phyloP scores from a whole-genome alignment of 2,888 invertebrate species.

The Hypolimnas misippus region DNA sequence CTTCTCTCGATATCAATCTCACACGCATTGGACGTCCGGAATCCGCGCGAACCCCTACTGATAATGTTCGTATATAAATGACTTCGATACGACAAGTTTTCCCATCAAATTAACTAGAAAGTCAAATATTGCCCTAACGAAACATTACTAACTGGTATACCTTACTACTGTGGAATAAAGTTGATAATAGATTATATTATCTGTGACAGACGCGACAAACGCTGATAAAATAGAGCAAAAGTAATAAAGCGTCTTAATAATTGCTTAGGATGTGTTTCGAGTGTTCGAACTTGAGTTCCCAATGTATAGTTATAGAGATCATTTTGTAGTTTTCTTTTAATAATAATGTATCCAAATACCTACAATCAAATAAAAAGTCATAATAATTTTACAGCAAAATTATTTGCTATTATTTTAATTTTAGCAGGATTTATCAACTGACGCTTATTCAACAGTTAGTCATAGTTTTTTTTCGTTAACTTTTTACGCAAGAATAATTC shows the following conservation, averaged over 20 bases:
- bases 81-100: constrained; percentile 74
- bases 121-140: constrained; percentile 47
- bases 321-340: background rate
- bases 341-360: background rate
- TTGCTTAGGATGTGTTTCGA: constrained; percentile 66
- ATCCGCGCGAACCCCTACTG: constrained; percentile 62
- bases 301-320: background rate
- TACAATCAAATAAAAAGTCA: no score
- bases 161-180: constrained; percentile 45
- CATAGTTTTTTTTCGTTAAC: no score
- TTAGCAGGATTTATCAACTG: no score
- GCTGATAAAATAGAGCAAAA: constrained; percentile 73
- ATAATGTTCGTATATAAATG: constrained; percentile 71
- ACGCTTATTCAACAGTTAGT: no score
- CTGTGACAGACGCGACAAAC: constrained; percentile 57
- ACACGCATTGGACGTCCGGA: constrained; percentile 54
- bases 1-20: constrained; percentile 58
- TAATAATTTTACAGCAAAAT: no score
- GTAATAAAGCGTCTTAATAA: constrained; percentile 79
- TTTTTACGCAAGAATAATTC: no score
- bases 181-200: constrained; percentile 42
- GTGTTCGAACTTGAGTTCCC: background rate
- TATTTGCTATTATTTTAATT: no score
- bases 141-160: constrained; percentile 18
- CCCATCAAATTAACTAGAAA: constrained; percentile 79